phyloP scores from a whole-genome alignment of 2,888 invertebrate genomes.

The Diogma glabrata region DNA sequence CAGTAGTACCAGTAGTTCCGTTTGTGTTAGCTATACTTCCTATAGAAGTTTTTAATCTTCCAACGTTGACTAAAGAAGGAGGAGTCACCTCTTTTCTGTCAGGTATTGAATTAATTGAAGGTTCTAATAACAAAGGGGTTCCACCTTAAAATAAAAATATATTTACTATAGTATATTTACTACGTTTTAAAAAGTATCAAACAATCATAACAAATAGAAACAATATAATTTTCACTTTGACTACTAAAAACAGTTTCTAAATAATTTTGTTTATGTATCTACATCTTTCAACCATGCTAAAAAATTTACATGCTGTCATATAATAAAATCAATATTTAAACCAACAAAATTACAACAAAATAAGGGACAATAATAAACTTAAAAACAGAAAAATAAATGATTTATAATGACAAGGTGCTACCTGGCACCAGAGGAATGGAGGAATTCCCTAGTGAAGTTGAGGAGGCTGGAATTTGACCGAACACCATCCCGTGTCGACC shows the following conservation, averaged over 20 bases:
- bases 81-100: conserved; percentile 20
- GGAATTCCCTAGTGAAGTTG: conserved; percentile 37
- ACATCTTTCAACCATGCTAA: too few species aligned
- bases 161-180: too few species aligned
- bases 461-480: conserved; percentile 43
- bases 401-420: conserved; percentile 26
- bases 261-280: too few species aligned
- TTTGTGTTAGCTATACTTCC: conserved; percentile 9
- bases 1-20: conserved; percentile 22
- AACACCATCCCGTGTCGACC: conserved; percentile 55
- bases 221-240: too few species aligned
- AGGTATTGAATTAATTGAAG: conserved; percentile 13
- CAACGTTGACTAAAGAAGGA: too few species aligned
- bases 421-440: conserved; percentile 42
- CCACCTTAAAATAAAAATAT: conserved; percentile 44
- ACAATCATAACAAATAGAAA: too few species aligned
- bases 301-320: background rate
- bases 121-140: conserved; percentile 38
- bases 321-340: conserved; percentile 12
- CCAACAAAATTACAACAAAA: conserved; percentile 14
- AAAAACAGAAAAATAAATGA: conserved; percentile 6
- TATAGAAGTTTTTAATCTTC: too few species aligned
- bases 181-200: too few species aligned
- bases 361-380: too few species aligned
- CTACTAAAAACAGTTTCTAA: too few species aligned